Evolutionary conservation across 2,888 invertebrate species (phyloP).

Genomic region (Stenchaetothrips biformis): DNA sequence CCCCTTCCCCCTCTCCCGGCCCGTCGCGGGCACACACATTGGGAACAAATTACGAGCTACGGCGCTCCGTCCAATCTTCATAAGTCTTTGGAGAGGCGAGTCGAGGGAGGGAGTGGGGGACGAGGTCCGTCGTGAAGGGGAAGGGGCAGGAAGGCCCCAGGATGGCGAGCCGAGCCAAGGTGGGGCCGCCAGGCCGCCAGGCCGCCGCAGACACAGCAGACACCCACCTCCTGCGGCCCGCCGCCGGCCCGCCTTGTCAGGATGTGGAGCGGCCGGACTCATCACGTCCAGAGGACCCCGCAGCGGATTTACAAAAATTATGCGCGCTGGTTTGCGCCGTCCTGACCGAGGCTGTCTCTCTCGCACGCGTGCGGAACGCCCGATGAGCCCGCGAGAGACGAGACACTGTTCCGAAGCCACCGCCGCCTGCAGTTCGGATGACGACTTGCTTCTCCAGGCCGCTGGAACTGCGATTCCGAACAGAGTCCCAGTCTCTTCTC

Average conservation of each 20-base stretch:
- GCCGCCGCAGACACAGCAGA: not conserved
- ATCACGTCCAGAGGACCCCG: not conserved
- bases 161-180: not conserved
- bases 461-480: too few species aligned
- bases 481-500: too few species aligned
- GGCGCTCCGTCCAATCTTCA: constrained; percentile 24
- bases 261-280: not conserved
- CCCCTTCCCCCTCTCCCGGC: not conserved
- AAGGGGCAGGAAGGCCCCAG: not conserved
- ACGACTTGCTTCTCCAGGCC: too few species aligned
- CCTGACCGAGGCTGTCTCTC: too few species aligned
- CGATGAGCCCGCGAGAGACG: too few species aligned
- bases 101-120: not conserved
- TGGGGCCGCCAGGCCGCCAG: too few species aligned
- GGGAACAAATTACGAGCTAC: constrained; percentile 24
- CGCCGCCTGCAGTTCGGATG: too few species aligned
- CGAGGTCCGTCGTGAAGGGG: not conserved
- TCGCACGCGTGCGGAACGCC: too few species aligned
- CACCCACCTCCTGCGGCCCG: not conserved
- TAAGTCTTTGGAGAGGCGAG: constrained; percentile 23
- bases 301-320: too few species aligned
- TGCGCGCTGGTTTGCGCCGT: too few species aligned
- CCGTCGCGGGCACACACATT: constrained; percentile 24
- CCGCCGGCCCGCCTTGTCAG: not conserved
- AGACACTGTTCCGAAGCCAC: too few species aligned